Base-by-base conservation (phyloP, 2,113 vertebrate species). In the Poecilia latipinna region DNA sequence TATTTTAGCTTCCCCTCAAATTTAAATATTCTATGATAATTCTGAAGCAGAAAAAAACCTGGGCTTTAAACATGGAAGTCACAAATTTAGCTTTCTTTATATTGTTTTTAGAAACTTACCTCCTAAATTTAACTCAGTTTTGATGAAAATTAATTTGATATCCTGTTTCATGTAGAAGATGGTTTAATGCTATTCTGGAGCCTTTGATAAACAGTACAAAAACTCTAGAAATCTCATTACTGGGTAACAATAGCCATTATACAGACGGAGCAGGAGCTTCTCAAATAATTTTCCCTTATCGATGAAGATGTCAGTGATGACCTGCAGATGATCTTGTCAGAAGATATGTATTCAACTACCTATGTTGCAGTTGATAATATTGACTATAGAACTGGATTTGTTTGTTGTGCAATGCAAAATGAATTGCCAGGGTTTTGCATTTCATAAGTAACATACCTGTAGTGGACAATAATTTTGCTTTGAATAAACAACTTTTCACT, bases 381-480 rank as follows among this genome's bases (percentile, higher is more conserved):
- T 19, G 39, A 80, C 17, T 63, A 84, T 5, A 80, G 29, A 71
- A 32, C 54, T 75, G 68, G 72, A 51, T 68, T 65, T 69, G 3
- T 78, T 61, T 69, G 70, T 11, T 66, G 13, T 57, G 3, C 29
- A 75, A 31, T 63, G 51, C 26, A 71, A 17, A 67, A 71, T n/a
- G 33, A 78, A 6, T 63, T 66, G 69, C 69, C 68, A 2, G 33
- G 68, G 22, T 77, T 72, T 72, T 68, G 32, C 26, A 42, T 76
- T 29, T 10, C 8, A 77, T 42, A 68, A 17, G 4, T 65, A 17
- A 61, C n/a, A 15, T 48, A 48, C 44, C 15, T 19, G 13, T 15
- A 48, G 3, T 54, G 44, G 72, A 74, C 24, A 22, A 60, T 32
- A 72, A 44, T 67, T 66, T 61, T 61, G 15, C 42, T 67, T 12